Base-by-base conservation (phyloP, 2,888 invertebrate genomes). In the Chloroclysta siterata region DNA sequence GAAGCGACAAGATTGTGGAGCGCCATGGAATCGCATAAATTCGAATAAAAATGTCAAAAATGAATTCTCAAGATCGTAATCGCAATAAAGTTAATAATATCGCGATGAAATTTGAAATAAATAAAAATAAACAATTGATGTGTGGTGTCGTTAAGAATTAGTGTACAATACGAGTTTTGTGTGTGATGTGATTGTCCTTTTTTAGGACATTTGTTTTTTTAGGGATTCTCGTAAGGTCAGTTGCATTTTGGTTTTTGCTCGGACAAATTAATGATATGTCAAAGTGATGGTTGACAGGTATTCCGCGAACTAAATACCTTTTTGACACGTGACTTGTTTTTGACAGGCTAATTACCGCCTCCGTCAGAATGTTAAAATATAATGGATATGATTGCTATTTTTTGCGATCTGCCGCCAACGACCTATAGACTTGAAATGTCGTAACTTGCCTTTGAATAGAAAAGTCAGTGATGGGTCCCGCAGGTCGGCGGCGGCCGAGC, bases 1-100 rank as follows among this genome's bases (percentile, higher is more conserved):
- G 65, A 22, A 65, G 57, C 68, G 53, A 52, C 72, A 81, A 75
- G 65, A 70, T 76, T 75, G 82, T 76, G 70, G 72, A 73, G 70
- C 71, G 76, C 74, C 77, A 76, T 76, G 82, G 83, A 85, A 85
- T 85, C 87, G 83, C 87, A 92, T 93, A 92, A 91, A 91, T 91
- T 89, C 86, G 83, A 86, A 93, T 91, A 92, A 93, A 92, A 91
- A 90, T 80, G 91, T 91, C 92, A 90, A 89, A 92, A 91, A 88
- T 87, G 87, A 86, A 90, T 89, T 87, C 90, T 84, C 87, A 78
- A 91, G 92, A 92, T 92, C 87, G 85, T 91, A 90, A 93, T 93
- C 92, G 90, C 89, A 85, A 89, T 91, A 87, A 89, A 89, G 80
- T 87, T 88, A 89, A 91, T 89, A 89, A 90, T 89, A 89, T 88